Percentiles rank a stretch among this genome's conserved stretches.
Evolutionary conservation across 2,797 vertebrate genomes (phyloP).

Genomic region (Fratercula arctica): DNA sequence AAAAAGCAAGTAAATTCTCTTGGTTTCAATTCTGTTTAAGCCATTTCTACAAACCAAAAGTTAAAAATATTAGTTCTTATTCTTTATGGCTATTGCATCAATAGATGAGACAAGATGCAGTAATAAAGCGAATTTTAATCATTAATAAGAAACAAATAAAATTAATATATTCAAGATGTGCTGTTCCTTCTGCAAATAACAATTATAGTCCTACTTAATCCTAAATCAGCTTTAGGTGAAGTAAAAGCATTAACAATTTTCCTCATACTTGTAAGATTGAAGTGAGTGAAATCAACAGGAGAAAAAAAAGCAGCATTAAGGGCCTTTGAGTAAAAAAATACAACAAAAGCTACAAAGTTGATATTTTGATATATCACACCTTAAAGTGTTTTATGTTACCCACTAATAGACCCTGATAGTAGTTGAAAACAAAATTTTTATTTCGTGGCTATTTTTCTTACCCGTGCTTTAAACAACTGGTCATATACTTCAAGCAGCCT

Average conservation of each 20-base stretch:
- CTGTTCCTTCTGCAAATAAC: neutral
- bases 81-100: neutral
- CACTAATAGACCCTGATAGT: neutral
- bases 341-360: neutral
- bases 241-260: neutral
- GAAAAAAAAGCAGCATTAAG: rapidly evolving
- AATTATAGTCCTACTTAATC: neutral
- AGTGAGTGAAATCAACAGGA: neutral
- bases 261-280: neutral
- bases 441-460: constrained; percentile 66
- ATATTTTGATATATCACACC: neutral
- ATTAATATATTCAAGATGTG: neutral
- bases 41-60: neutral
- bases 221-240: neutral
- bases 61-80: neutral
- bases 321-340: neutral
- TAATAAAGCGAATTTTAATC: neutral
- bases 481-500: constrained; percentile 94
- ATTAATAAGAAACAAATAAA: neutral
- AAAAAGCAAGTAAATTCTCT: neutral
- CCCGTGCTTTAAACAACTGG: constrained; percentile 94
- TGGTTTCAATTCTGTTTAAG: neutral
- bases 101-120: neutral
- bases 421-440: neutral
- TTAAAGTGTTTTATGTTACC: neutral